Base-by-base conservation (phyloP, 2,888 invertebrate species). In the Eilema sororculum region DNA sequence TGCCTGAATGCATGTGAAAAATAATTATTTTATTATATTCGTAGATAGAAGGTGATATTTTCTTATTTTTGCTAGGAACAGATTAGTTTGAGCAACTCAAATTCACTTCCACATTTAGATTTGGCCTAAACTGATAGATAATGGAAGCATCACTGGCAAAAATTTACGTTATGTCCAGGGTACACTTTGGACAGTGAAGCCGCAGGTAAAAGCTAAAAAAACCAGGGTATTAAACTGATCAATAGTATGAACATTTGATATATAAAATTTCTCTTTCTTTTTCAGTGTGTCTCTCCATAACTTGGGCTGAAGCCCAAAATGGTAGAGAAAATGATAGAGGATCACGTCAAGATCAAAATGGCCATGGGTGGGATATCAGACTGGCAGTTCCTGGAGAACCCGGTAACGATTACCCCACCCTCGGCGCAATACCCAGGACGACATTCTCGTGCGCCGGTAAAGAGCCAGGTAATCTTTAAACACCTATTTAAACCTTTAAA, bases 321-420 rank as follows among this genome's bases (percentile, higher is more conserved):
- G 86, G 87, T 24, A 84, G 90, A 77, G 82, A 87, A 74, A 90
- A 89, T 75, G 86, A 87, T 28, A 84, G 90, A 77, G 82, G 88
- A 66, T 75, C 86, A 61, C 85, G 92, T 77, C 83, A 90, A 68
- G 90, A 91, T 61, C 92, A 91, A 79, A 88, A 87, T 70, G 89
- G 93, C 56, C 90, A 92, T 76, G 93, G 96, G 60, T 95, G 96
- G 92, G 96, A 96, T 86, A 96, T 97, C 76, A 91, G 96, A 68
- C 94, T 96, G 65, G 96, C 96, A 24, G 96, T 97, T 63, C 97
- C 97, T 9, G 97, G 97, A 0, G 96, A 96, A 80, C 97, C 97
- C 0, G 96, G 96, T 22, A 90, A 91, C 60, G 97, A 97, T 88
- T 97, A 97, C 85, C 97, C 97, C 0, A 96, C 96, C 25, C 95